Conservation (phyloP, 2,888 invertebrate genomes). For the Biston stratarius region DNA sequence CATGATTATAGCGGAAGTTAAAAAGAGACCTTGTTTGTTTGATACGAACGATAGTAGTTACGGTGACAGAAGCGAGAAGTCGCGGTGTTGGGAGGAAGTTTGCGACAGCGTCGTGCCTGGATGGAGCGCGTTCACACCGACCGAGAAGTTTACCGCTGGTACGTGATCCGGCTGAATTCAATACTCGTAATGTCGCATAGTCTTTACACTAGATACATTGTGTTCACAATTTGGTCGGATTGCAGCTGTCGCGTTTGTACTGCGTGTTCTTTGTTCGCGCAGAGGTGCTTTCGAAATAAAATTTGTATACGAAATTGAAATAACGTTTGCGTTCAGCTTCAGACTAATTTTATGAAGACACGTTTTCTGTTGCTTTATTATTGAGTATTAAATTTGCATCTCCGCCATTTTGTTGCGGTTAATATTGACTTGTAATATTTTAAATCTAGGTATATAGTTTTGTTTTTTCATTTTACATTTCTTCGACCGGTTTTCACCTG, state of each 20-base stretch:
- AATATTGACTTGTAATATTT: not conserved
- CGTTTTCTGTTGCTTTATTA: slow-evolving; percentile 54
- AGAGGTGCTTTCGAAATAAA: slow-evolving; percentile 71
- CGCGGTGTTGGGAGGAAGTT: slow-evolving; percentile 80
- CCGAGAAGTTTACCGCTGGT: slow-evolving; percentile 80
- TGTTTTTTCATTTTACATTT: not conserved
- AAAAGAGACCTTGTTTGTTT: slow-evolving; percentile 75
- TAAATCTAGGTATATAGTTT: slow-evolving; percentile 1
- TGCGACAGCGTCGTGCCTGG: slow-evolving; percentile 78
- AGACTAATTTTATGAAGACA: slow-evolving; percentile 51
- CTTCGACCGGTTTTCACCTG: slow-evolving; percentile 18
- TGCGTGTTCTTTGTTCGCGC: slow-evolving; percentile 81
- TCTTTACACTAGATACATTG: slow-evolving; percentile 27
- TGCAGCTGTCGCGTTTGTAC: slow-evolving; percentile 70
- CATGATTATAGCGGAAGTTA: slow-evolving; percentile 75
- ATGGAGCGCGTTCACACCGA: slow-evolving; percentile 71
- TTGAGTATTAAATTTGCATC: slow-evolving; percentile 47
- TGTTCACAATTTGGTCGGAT: slow-evolving; percentile 61
- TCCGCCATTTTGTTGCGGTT: slow-evolving; percentile 58
- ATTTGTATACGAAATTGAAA: slow-evolving; percentile 64
- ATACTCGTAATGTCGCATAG: slow-evolving; percentile 52
- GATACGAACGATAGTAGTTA: slow-evolving; percentile 77
- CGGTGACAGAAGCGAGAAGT: slow-evolving; percentile 79
- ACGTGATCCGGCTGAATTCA: slow-evolving; percentile 65
- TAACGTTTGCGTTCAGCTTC: slow-evolving; percentile 59